Percentiles rank a stretch among this genome's conserved stretches.
phyloP scores from a whole-genome alignment of 2,888 invertebrate genomes.

The Atethmia centrago region DNA sequence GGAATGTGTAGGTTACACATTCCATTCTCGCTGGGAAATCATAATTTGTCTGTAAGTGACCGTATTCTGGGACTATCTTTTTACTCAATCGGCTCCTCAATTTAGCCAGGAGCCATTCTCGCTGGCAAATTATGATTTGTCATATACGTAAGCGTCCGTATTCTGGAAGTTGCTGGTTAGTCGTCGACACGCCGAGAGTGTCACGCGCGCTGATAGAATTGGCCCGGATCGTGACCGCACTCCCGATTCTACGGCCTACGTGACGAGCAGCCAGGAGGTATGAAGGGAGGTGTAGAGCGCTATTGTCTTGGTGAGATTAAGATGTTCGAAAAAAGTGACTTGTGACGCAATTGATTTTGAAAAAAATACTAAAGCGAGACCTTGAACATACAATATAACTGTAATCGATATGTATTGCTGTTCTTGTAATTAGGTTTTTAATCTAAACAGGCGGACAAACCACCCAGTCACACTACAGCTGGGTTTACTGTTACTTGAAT shows the following conservation, averaged over 20 bases:
- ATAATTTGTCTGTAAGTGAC: conserved; percentile 10
- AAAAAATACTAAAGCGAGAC: background rate
- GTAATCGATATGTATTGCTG: background rate
- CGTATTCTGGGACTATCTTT: conserved; percentile 32
- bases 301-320: conserved; percentile 3
- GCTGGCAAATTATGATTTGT: conserved; percentile 51
- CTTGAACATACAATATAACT: background rate
- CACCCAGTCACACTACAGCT: background rate
- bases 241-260: conserved; percentile 55
- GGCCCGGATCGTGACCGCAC: conserved; percentile 59
- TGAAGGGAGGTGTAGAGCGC: conserved; percentile 1
- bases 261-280: conserved; percentile 33
- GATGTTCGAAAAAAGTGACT: background rate
- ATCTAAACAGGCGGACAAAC: no score
- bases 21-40: background rate
- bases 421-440: background rate
- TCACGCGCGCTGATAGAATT: conserved; percentile 63
- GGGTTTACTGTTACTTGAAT: background rate
- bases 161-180: conserved; percentile 29
- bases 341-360: background rate
- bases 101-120: conserved; percentile 25
- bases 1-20: no score
- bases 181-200: conserved; percentile 41
- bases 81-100: conserved; percentile 12
- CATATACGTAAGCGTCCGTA: conserved; percentile 45